Evolutionary conservation across 1,140 invertebrate genomes (phyloP).

Genomic region (Dendrolimus punctatus): DNA sequence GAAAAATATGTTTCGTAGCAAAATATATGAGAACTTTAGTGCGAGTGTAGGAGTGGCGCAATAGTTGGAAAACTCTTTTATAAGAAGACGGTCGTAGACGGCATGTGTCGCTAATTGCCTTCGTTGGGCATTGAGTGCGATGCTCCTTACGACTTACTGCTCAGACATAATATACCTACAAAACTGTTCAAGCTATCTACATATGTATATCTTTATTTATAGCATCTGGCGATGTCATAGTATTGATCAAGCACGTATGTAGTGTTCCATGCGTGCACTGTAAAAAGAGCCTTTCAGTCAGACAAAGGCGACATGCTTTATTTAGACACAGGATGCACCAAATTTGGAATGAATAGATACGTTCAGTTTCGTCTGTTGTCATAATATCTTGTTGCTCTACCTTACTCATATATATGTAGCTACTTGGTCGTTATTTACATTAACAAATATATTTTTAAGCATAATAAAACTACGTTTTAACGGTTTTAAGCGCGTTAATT

Average conservation of each 20-base stretch:
- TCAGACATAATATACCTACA: constrained; percentile 21
- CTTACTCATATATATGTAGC: too few species aligned
- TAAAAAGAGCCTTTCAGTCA: too few species aligned
- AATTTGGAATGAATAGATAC: constrained; percentile 6
- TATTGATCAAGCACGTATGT: not conserved
- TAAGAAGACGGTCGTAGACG: constrained; percentile 27
- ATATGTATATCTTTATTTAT: constrained; percentile 13
- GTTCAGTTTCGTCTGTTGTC: constrained; percentile 1
- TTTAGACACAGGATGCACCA: not conserved
- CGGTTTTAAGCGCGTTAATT: too few species aligned
- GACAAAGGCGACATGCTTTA: not conserved
- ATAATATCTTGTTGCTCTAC: too few species aligned
- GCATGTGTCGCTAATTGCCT: constrained; percentile 50
- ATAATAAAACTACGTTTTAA: too few species aligned
- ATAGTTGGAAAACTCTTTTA: constrained; percentile 16
- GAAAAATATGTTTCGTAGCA: constrained; percentile 20
- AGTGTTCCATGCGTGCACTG: not conserved
- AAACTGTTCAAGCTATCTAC: constrained; percentile 20
- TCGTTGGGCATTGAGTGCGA: constrained; percentile 25
- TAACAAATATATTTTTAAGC: too few species aligned
- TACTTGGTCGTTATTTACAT: too few species aligned
- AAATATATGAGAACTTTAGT: constrained; percentile 19
- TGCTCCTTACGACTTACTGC: constrained; percentile 12
- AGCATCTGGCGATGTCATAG: too few species aligned
- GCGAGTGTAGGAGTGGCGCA: constrained; percentile 11